phyloP scores from a whole-genome alignment of 2,888 invertebrate genomes.

The Drosophila paucipuncta region DNA sequence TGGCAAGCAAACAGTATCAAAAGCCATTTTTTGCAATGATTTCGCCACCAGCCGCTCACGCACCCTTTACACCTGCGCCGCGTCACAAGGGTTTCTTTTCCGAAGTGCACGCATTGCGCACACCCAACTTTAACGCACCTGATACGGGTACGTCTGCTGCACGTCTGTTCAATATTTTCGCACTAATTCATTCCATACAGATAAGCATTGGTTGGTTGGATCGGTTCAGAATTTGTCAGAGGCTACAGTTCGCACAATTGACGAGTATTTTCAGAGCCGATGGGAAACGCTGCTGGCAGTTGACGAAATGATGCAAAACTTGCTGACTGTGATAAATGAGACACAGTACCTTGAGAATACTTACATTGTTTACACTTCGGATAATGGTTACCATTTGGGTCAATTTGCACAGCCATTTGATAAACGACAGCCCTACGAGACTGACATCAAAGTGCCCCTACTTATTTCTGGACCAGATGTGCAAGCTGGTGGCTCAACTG shows the following conservation, averaged over 20 bases:
- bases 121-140: slow-evolving; percentile 89
- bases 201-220: slow-evolving; percentile 94
- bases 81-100: slow-evolving; percentile 89
- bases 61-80: slow-evolving; percentile 93
- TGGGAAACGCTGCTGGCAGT: slow-evolving; percentile 94
- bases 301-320: slow-evolving; percentile 91
- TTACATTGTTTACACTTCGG: slow-evolving; percentile 93
- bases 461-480: slow-evolving; percentile 91
- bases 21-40: slow-evolving; percentile 91
- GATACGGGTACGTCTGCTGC: slow-evolving; percentile 61
- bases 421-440: slow-evolving; percentile 96
- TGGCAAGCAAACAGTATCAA: slow-evolving; percentile 3
- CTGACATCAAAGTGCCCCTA: slow-evolving; percentile 94
- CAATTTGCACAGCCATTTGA: slow-evolving; percentile 95
- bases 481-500: slow-evolving; percentile 85
- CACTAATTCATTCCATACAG: slow-evolving; percentile 84
- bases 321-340: slow-evolving; percentile 87
- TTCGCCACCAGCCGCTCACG: slow-evolving; percentile 95
- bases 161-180: not conserved
- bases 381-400: slow-evolving; percentile 96
- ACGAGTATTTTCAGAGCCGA: slow-evolving; percentile 90
- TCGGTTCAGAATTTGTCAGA: slow-evolving; percentile 88
- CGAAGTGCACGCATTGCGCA: slow-evolving; percentile 88
- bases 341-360: slow-evolving; percentile 89
- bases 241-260: slow-evolving; percentile 87